Evolutionary conservation across 1,140 invertebrate species (phyloP).

Genomic region (Melanaphis sacchari): DNA sequence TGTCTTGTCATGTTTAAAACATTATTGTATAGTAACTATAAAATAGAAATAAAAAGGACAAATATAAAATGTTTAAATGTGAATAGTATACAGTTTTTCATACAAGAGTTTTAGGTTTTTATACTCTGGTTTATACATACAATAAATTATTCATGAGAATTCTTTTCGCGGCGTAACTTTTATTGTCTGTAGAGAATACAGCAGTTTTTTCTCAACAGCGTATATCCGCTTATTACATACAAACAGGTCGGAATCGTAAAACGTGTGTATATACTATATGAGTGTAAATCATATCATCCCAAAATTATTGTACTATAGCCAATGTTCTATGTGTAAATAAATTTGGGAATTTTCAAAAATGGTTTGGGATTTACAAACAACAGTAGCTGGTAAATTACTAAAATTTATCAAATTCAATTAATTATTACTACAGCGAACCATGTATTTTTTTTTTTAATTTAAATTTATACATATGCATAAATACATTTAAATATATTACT

Average conservation of each 20-base stretch:
- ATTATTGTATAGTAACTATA: not conserved
- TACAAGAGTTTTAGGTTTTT: slow-evolving; percentile 44
- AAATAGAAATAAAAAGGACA: not conserved
- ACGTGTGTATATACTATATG: not conserved
- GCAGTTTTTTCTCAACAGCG: not conserved
- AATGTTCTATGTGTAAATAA: not conserved
- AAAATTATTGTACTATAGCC: not conserved
- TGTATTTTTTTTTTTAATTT: no score
- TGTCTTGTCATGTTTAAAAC: slow-evolving; percentile 13
- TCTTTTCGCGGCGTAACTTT: slow-evolving; percentile 27
- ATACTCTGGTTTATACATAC: slow-evolving; percentile 36
- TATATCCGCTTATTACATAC: not conserved
- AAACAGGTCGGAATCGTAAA: slow-evolving; percentile 12
- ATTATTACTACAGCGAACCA: not conserved
- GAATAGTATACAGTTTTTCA: not conserved
- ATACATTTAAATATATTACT: no score
- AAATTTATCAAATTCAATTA: not conserved
- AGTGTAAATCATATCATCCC: not conserved
- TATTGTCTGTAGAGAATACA: not conserved
- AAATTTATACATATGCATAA: no score
- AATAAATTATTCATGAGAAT: slow-evolving; percentile 51
- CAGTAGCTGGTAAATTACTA: not conserved
- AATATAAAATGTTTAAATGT: slow-evolving; percentile 21
- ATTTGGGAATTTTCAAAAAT: not conserved
- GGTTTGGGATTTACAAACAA: not conserved